phyloP scores from a whole-genome alignment of 2,797 vertebrate genomes.

The Epinephelus coioides region DNA sequence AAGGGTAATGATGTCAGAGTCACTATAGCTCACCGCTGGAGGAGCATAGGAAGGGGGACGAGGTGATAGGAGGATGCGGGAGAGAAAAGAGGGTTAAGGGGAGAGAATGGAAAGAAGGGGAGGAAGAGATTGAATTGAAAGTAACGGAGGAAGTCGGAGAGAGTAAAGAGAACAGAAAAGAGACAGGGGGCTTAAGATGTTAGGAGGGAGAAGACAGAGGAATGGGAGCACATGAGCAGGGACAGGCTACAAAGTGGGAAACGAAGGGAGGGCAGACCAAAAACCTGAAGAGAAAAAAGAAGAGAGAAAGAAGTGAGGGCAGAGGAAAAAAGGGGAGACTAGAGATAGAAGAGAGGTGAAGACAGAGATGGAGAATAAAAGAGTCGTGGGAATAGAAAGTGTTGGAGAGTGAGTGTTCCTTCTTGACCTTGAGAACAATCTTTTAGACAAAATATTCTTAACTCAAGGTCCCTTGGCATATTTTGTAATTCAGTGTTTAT shows the following conservation, averaged over 20 bases:
- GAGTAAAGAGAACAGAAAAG: neutral
- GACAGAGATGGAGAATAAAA: neutral
- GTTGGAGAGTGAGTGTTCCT: neutral
- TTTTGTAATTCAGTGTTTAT: slow-evolving; percentile 5
- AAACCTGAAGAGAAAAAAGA: neutral
- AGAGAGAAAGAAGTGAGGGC: neutral
- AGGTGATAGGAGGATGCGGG: slow-evolving; percentile 48
- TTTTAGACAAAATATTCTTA: neutral
- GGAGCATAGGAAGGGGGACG: slow-evolving; percentile 57
- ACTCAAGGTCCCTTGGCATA: neutral
- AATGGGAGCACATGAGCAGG: neutral
- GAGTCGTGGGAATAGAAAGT: neutral
- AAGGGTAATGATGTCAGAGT: slow-evolving; percentile 87
- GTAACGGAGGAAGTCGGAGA: slow-evolving; percentile 14
- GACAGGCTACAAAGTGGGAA: neutral
- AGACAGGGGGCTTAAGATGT: neutral
- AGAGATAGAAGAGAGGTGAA: neutral
- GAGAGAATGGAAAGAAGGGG: slow-evolving; percentile 14
- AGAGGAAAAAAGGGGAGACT: neutral
- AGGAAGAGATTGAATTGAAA: neutral
- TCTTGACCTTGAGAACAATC: slow-evolving; percentile 1
- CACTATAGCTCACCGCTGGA: slow-evolving; percentile 81
- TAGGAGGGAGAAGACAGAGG: neutral
- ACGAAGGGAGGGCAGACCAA: neutral
- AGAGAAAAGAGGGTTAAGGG: slow-evolving; percentile 27